A percentile compares a stretch with the other conserved stretches of the same genome.
Evolutionary conservation across 2,113 vertebrate genomes (phyloP).

Genomic region (Petromus typicus): DNA sequence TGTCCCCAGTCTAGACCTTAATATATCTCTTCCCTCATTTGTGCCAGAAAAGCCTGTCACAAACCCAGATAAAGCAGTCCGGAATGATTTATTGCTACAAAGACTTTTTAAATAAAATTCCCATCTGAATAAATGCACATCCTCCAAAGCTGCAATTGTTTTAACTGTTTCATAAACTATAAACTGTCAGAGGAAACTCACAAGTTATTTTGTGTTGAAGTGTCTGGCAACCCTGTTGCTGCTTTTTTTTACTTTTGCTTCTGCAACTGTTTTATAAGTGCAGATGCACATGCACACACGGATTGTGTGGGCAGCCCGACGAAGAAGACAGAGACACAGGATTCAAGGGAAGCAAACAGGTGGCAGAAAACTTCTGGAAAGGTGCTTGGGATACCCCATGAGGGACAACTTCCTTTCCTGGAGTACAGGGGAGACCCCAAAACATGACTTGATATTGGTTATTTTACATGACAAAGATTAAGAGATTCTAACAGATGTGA

Average conservation of each 20-base stretch:
- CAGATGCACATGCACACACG: fast-evolving
- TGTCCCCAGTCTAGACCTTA: neutral
- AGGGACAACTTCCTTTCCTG: fast-evolving
- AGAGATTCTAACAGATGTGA: neutral
- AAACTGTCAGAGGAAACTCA: constrained; percentile 41
- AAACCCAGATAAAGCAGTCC: neutral
- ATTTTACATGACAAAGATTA: neutral
- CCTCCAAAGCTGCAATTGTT: neutral
- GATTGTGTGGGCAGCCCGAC: neutral
- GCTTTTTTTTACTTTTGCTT: neutral
- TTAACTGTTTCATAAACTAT: neutral
- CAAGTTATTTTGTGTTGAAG: neutral
- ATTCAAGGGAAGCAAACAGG: neutral
- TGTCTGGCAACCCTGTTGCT: neutral
- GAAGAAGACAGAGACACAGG: neutral
- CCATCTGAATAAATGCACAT: neutral
- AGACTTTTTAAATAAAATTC: neutral
- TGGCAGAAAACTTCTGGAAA: neutral
- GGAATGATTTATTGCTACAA: neutral
- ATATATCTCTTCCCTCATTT: neutral
- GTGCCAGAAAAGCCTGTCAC: neutral
- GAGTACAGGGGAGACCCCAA: neutral
- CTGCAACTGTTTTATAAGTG: neutral
- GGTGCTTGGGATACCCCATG: neutral
- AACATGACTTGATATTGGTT: neutral